Evolutionary conservation across 2,888 invertebrate species (phyloP).

Genomic region (Eupithecia abbreviata): DNA sequence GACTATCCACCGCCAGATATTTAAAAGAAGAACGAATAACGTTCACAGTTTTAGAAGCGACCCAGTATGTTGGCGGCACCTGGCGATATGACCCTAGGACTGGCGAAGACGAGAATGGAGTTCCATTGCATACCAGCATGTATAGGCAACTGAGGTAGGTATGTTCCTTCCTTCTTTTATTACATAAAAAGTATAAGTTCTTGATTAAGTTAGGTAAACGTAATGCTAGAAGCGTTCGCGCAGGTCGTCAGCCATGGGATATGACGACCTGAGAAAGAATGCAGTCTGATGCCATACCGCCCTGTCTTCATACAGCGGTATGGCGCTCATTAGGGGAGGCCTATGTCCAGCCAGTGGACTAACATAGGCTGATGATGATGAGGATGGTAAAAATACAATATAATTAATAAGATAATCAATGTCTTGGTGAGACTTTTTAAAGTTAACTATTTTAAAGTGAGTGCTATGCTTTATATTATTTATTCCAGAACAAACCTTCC

Average conservation of each 20-base stretch:
- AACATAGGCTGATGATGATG: no score
- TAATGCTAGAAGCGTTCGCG: not conserved
- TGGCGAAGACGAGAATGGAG: constrained; percentile 82
- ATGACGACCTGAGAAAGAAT: no score
- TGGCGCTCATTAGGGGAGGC: no score
- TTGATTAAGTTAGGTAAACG: not conserved
- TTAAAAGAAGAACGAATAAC: constrained; percentile 68
- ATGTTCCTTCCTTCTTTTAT: not conserved
- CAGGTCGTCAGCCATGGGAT: no score
- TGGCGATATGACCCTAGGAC: constrained; percentile 78
- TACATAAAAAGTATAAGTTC: not conserved
- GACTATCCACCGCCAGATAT: constrained; percentile 69
- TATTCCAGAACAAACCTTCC: constrained; percentile 74
- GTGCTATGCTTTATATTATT: no score
- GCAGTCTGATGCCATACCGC: no score
- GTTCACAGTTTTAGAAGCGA: constrained; percentile 72
- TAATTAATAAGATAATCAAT: no score
- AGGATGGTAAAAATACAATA: no score
- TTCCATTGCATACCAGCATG: constrained; percentile 87
- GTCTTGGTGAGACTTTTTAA: not conserved
- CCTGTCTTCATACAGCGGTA: no score
- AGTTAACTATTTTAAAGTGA: no score
- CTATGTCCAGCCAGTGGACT: no score
- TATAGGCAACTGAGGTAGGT: constrained; percentile 86
- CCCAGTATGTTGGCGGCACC: constrained; percentile 72